Evolutionary conservation across 2,113 vertebrate species (phyloP), one percentile per base, ranked within the genome.

Genomic region (Caranx melampygus): DNA sequence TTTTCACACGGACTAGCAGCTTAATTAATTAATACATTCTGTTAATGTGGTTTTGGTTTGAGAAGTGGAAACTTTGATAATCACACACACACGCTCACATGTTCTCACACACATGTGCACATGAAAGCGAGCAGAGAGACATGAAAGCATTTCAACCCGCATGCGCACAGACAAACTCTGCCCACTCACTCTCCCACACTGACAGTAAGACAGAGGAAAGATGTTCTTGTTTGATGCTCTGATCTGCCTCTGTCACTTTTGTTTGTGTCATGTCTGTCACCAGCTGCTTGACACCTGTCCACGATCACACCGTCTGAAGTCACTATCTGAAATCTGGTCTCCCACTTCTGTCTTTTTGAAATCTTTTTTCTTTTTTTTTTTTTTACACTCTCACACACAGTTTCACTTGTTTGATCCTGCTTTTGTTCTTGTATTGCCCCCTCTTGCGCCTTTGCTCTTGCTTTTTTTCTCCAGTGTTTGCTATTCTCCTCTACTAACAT

Each of bases 1-100:
- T 82, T 83, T 79, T 83, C 72, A 35, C n/a, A n/a, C 61, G 47
- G 61, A 69, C 65, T 45, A 0, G 21, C 74, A 34, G 87, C 75
- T 79, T 87, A 85, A 88, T 88, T 86, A 84, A 92, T 89, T 78
- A 88, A 40, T 21, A 44, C 33, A 79, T 79, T 83, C 47, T 84
- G 75, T 84, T 87, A 81, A 81, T 86, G 61, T 51, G 58, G 51
- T 83, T 81, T 77, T 76, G 55, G 34, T 52, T 74, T 75, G 47
- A 67, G 70, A 89, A 88, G 66, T 3, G 20, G 47, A 62, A 67
- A 72, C 62, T 86, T 84, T 87, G 68, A 88, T 75, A 67, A 84
- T 89, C 62, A 65, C 20, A 69, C 47, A 35, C 70, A 65, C 20
- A 69, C 47, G 34, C 70, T 49, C 55, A 1, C 20, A 42, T 20